Evolutionary conservation across 2,888 invertebrate species (phyloP).

Genomic region (Pinctada fucata): DNA sequence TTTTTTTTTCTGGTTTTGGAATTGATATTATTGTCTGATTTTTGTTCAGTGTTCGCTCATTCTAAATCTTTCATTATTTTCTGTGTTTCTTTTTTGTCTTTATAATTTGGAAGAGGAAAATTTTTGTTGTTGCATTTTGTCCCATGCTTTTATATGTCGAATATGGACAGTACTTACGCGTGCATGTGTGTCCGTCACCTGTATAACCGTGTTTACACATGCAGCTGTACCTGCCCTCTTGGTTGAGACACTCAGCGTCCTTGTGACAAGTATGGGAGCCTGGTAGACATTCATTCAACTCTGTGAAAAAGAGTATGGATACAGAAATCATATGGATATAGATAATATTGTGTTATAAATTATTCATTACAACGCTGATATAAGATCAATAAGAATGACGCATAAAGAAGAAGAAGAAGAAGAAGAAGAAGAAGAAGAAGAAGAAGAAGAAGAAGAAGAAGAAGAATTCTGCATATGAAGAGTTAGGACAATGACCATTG

Average conservation of each 20-base stretch:
- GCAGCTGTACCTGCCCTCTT: conserved; percentile 81
- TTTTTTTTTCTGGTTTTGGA: too few relatives aligned
- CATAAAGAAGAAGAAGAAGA: background rate
- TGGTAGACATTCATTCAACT: conserved; percentile 56
- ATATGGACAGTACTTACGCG: conserved; percentile 89
- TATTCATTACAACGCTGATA: background rate
- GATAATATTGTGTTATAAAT: background rate
- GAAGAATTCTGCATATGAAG: background rate
- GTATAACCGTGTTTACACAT: conserved; percentile 84
- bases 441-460: background rate
- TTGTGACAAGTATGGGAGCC: conserved; percentile 78
- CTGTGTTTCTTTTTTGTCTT: too few relatives aligned
- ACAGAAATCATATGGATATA: background rate
- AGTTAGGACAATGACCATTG: too few relatives aligned
- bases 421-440: background rate
- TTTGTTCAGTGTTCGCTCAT: too few relatives aligned
- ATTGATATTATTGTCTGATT: too few relatives aligned
- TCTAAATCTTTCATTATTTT: too few relatives aligned
- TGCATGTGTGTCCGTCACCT: conserved; percentile 88
- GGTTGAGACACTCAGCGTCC: conserved; percentile 88
- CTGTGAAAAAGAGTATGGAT: conserved; percentile 42
- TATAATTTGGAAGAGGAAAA: too few relatives aligned
- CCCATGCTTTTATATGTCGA: too few relatives aligned
- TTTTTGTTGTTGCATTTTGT: too few relatives aligned
- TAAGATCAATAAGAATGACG: too few relatives aligned